Evolutionary conservation across 1,140 invertebrate species (phyloP).

Genomic region (Apis laboriosa): DNA sequence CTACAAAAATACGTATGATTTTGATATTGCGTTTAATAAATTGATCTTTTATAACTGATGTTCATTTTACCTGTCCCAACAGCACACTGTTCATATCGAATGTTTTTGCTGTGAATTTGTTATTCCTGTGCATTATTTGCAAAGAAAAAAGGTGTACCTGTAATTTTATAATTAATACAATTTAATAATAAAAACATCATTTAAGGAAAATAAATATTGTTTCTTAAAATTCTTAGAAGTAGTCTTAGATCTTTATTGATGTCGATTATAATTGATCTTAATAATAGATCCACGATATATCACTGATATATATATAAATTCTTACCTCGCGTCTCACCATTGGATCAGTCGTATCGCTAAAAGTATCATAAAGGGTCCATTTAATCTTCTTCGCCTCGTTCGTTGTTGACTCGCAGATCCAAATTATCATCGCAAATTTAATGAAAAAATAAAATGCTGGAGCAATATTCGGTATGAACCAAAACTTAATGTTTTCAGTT

Average conservation of each 20-base stretch:
- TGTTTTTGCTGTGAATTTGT: conserved; percentile 65
- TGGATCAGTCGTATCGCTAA: conserved; percentile 66
- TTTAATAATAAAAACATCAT: neutral
- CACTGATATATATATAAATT: neutral
- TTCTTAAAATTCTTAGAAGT: no score
- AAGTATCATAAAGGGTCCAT: conserved; percentile 66
- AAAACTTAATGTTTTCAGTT: conserved; percentile 43
- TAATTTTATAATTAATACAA: conserved; percentile 34
- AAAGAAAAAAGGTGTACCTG: conserved; percentile 71
- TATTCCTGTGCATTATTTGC: conserved; percentile 70
- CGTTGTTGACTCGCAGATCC: conserved; percentile 70
- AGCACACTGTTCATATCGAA: conserved; percentile 62
- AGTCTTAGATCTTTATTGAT: no score
- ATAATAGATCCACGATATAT: neutral
- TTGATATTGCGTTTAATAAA: neutral
- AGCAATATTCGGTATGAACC: conserved; percentile 62
- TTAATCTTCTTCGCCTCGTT: conserved; percentile 65
- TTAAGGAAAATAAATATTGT: neutral
- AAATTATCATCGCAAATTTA: conserved; percentile 68
- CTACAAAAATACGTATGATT: conserved; percentile 43
- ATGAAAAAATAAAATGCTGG: conserved; percentile 64
- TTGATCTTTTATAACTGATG: neutral
- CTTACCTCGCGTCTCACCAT: conserved; percentile 73
- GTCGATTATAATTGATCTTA: no score
- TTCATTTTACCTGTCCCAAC: conserved; percentile 59